These are phyloP conservation scores for Babyrousa celebensis DNA, from an alignment of 2,797 vertebrate species.

Conservation along the genomic window DNA sequence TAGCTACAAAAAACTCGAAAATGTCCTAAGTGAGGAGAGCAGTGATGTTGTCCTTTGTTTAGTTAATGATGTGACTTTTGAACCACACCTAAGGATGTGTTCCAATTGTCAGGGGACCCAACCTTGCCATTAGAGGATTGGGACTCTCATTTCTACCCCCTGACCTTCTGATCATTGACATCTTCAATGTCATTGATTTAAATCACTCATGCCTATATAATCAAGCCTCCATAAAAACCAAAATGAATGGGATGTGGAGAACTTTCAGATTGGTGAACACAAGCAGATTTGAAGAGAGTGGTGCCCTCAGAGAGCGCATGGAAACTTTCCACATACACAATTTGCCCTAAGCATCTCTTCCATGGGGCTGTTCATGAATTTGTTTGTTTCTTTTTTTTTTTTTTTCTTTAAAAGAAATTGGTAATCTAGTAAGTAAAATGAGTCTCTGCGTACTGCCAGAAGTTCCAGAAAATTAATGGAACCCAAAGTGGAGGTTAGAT, in stretches of 20 bases:
- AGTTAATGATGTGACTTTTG: neutral
- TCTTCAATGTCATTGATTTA: neutral
- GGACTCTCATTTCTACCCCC: neutral
- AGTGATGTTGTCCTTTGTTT: neutral
- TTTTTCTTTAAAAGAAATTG: neutral
- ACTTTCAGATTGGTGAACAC: neutral
- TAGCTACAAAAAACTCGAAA: neutral
- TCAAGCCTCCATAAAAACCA: neutral
- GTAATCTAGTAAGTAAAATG: neutral
- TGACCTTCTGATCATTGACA: neutral
- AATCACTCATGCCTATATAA: neutral
- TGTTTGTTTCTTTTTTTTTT: neutral
- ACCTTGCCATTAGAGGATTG: neutral
- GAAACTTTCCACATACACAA: too few relatives aligned
- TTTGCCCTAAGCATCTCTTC: neutral
- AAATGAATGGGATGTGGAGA: neutral
- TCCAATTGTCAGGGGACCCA: neutral
- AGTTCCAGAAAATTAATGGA: neutral
- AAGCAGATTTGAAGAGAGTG: neutral
- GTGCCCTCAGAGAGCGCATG: neutral
- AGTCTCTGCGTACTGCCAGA: neutral
- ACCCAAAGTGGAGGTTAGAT: neutral
- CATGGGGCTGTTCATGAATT: neutral
- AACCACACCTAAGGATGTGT: neutral
- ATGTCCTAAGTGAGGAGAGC: neutral